phyloP scores from a whole-genome alignment of 2,888 invertebrate genomes.

The Lydus trimaculatus region DNA sequence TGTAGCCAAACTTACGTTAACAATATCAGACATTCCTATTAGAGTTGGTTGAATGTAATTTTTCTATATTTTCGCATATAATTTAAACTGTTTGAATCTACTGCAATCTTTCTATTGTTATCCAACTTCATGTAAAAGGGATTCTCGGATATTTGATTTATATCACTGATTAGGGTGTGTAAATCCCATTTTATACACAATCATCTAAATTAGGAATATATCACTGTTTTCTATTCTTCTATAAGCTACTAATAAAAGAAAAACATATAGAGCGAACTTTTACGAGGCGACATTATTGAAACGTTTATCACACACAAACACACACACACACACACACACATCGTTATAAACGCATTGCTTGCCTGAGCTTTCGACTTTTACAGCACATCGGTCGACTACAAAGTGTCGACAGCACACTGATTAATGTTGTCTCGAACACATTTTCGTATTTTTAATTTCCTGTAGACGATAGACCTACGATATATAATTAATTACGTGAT shows the following conservation, averaged over 20 bases:
- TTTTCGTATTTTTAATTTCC: slow-evolving; percentile 5
- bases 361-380: background rate
- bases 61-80: background rate
- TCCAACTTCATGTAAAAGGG: background rate
- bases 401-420: background rate
- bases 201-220: background rate
- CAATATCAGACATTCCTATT: background rate
- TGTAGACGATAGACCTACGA: background rate
- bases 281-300: background rate
- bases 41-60: background rate
- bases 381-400: background rate
- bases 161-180: background rate
- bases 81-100: background rate
- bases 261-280: background rate
- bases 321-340: too few relatives aligned
- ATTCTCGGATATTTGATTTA: background rate
- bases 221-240: background rate
- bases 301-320: background rate
- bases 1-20: background rate
- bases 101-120: background rate
- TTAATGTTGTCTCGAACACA: slow-evolving; percentile 1
- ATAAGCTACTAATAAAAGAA: background rate
- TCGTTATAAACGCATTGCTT: too few relatives aligned
- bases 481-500: slow-evolving; percentile 4
- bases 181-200: background rate